Base-by-base conservation (phyloP, 2,113 vertebrate genomes). In the Lagopus leucura region DNA sequence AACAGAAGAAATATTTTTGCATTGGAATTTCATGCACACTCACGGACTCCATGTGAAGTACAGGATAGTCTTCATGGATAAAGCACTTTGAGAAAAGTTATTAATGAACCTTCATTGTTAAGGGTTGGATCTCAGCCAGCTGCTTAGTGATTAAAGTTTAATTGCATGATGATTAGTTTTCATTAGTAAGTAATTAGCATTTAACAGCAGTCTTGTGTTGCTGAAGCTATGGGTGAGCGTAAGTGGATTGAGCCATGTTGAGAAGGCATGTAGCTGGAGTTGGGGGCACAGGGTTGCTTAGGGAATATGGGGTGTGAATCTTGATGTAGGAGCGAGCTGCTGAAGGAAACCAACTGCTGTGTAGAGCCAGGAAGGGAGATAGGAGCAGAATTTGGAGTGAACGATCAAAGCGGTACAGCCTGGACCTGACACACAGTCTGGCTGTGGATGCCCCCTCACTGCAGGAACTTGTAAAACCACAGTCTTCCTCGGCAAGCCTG, bases 101-200 rank as follows among this genome's bases (percentile, higher is more conserved):
- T 86, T 95, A 96, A 94, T 94, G 90, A 96, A 71, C 77, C 61
- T 73, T 90, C 88, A 86, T 95, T 93, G 94, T 96, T 92, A 93
- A 0, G 60, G 72, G 79, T 86, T 97, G 95, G 88, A 92, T 93
- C 88, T 67, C 69, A 69, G 96, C 95, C 93, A 95, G 85, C 85
- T 92, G 88, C 93, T 91, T 96, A 90, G 88, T 84, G 86, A 94
- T 96, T 97, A 88, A 95, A 93, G 86, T 95, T 96, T 97, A 95
- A 97, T 96, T 96, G 88, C 90, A 30, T 93, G 93, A 88, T 96
- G 90, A 97, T 94, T 96, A 96, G 93, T 94, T 97, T 96, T 95
- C 93, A 96, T 96, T 94, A 97, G 91, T 91, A 91, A 95, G 90
- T 88, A 96, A 88, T 96, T 97, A 94, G 90, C 73, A 79, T 93